Base-by-base conservation (phyloP, 1,140 invertebrate genomes). In the Nephila pilipes region DNA sequence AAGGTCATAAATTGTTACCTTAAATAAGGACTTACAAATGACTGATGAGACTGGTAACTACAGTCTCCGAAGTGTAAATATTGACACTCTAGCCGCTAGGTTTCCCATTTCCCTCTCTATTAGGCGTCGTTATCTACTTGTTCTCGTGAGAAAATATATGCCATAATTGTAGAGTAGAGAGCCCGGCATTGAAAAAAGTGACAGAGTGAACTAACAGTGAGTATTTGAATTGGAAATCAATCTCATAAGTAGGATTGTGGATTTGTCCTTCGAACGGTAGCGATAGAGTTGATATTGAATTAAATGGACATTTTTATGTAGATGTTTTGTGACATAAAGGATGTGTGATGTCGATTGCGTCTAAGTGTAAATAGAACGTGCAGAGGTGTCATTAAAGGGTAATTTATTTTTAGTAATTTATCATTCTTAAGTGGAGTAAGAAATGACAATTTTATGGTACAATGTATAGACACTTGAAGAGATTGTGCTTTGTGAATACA, bases 11-110 rank as follows among this genome's bases (percentile, higher is more conserved):
- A 90, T 80, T 46, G 88, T 90, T 22, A n/a, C 36, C 69, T 60
- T 54, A 80, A 80, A 25, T 25, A 36, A 32, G 20, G 65, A 80
- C 65, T n/a, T 36, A 25, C 69, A 22, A 22, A 55, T 90, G 88
- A 79, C 88, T 1, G 65, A 79, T 90, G 65, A 60, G 25, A 38
- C 25, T 57, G 29, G 38, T 90, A 90, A 90, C 18, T 90, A 90
- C 25, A 90, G 88, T 1, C 69, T 90, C 25, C 16, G 65, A 90
- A 90, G 88, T 90, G 88, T 90, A 90, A 90, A 90, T 90, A 90
- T 90, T 90, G 88, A 90, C 88, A 90, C 88, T 63, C 80, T 36
- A 55, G 65, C 55, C 58, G 88, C 36, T 57, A 90, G 75, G 32
- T 58, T 46, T 46, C 69, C 38, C 18, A 80, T 16, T 90, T 58